Conservation (phyloP, 2,888 invertebrate species). For the Andrena trimmerana region DNA sequence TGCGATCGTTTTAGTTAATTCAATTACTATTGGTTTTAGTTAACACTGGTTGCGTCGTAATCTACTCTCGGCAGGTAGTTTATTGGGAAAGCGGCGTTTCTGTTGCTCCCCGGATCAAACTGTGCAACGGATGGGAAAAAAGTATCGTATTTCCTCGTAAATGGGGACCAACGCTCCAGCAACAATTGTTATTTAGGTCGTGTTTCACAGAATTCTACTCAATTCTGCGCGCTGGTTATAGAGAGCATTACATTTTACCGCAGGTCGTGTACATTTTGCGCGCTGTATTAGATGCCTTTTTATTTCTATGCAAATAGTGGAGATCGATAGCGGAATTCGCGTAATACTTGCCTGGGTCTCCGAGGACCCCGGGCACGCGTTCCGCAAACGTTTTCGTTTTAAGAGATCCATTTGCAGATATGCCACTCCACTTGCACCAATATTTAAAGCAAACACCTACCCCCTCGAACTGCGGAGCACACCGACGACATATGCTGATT, state of each 20-base stretch:
- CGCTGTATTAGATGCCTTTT: not conserved
- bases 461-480: not conserved
- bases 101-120: not conserved
- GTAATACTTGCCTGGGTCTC: not conserved
- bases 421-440: not conserved
- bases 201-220: not conserved
- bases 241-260: not conserved
- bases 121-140: not conserved
- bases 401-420: conserved; percentile 28
- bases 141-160: not conserved
- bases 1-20: conserved; percentile 5
- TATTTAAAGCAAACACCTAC: conserved; percentile 7
- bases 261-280: not conserved
- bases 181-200: not conserved
- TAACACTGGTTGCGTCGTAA: not conserved
- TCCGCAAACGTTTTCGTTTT: conserved; percentile 30
- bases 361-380: not conserved
- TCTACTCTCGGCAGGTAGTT: not conserved
- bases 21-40: not conserved
- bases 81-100: not conserved
- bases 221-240: not conserved
- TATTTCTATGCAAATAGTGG: conserved; percentile 19
- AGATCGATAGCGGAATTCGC: conserved; percentile 6
- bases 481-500: not conserved
- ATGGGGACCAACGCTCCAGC: not conserved